Evolutionary conservation across 2,888 invertebrate species (phyloP).

Genomic region (Troides helena): DNA sequence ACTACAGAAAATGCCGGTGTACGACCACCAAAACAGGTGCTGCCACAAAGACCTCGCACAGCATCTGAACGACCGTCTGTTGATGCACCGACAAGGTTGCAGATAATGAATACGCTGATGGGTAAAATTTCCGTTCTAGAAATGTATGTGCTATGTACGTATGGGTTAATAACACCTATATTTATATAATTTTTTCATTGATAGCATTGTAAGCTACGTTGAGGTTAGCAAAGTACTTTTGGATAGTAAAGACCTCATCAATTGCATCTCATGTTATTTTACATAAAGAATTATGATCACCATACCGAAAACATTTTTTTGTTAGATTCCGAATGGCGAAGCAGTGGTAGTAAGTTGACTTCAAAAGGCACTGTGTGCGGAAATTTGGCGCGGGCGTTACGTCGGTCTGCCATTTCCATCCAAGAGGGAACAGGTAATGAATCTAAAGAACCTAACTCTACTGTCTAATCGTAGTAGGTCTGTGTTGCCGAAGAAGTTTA

Average conservation of each 20-base stretch:
- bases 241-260: too few relatives aligned
- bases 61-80: constrained; percentile 47
- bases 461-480: too few relatives aligned
- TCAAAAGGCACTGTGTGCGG: constrained; percentile 72
- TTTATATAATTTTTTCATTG: too few relatives aligned
- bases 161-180: too few relatives aligned
- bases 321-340: constrained; percentile 68
- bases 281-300: too few relatives aligned
- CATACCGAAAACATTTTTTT: not conserved
- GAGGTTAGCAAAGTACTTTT: too few relatives aligned
- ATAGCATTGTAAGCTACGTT: too few relatives aligned
- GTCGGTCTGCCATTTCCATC: constrained; percentile 41
- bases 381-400: constrained; percentile 64
- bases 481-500: too few relatives aligned
- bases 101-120: constrained; percentile 67
- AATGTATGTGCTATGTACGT: too few relatives aligned
- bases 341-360: constrained; percentile 69
- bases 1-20: constrained; percentile 62
- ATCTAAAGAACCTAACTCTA: too few relatives aligned
- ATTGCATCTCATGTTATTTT: too few relatives aligned
- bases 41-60: constrained; percentile 58
- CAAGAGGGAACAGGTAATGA: too few relatives aligned
- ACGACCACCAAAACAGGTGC: constrained; percentile 45
- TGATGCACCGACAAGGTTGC: constrained; percentile 54
- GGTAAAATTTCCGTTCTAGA: constrained; percentile 41